Evolutionary conservation across 1,140 invertebrate genomes (phyloP).

Genomic region (Diorhabda sublineata): DNA sequence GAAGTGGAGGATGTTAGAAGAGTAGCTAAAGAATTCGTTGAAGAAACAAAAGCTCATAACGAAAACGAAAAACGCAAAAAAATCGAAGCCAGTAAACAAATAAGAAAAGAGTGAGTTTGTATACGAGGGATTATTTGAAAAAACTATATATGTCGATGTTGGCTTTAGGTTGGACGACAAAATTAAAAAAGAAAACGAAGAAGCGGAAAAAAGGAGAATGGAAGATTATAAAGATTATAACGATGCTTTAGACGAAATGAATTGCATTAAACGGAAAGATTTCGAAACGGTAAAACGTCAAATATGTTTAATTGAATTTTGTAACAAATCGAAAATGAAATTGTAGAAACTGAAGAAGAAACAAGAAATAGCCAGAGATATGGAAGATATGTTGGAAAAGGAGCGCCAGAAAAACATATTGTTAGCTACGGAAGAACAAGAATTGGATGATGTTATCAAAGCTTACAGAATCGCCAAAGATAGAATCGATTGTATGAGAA

Average conservation of each 20-base stretch:
- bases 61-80: slow-evolving; percentile 21
- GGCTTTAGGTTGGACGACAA: slow-evolving; percentile 24
- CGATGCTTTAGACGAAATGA: slow-evolving; percentile 28
- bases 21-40: slow-evolving; percentile 20
- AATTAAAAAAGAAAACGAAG: slow-evolving; percentile 7
- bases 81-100: slow-evolving; percentile 17
- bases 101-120: slow-evolving; percentile 22
- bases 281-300: slow-evolving; percentile 32
- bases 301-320: not conserved
- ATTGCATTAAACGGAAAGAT: slow-evolving; percentile 41
- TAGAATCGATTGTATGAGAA: slow-evolving; percentile 34
- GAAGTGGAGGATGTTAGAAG: slow-evolving; percentile 24
- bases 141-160: not conserved
- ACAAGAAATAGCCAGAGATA: slow-evolving; percentile 37
- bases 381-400: slow-evolving; percentile 40
- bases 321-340: not conserved
- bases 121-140: not conserved
- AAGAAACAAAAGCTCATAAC: slow-evolving; percentile 25
- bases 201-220: slow-evolving; percentile 18
- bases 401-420: slow-evolving; percentile 29
- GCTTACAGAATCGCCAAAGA: slow-evolving; percentile 34
- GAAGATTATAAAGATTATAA: slow-evolving; percentile 41
- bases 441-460: slow-evolving; percentile 36
- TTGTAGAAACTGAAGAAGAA: slow-evolving; percentile 23
- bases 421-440: slow-evolving; percentile 32